These are phyloP conservation scores for Trogon melanurus DNA, from an alignment of 2,113 vertebrate species.

Conservation along the genomic window DNA sequence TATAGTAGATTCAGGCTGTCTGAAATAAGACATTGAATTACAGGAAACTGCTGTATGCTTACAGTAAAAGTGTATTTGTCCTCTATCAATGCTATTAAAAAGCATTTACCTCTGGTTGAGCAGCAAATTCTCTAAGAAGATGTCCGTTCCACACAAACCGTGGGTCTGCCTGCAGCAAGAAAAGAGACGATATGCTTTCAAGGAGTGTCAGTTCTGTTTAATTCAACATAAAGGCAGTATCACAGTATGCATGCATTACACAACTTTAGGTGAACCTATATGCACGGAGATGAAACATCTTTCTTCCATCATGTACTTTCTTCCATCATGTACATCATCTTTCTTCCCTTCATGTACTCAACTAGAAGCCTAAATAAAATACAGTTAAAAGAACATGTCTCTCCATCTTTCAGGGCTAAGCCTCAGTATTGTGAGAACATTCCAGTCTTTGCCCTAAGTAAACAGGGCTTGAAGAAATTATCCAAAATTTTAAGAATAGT, in stretches of 20 bases:
- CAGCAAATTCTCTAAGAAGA: constrained; percentile 89
- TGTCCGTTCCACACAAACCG: constrained; percentile 97
- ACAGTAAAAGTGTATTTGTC: neutral
- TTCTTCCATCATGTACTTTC: neutral
- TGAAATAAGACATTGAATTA: neutral
- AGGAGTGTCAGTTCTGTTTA: neutral
- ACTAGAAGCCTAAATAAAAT: neutral
- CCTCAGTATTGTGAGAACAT: neutral
- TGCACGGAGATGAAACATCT: neutral
- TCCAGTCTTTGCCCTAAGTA: neutral
- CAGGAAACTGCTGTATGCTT: neutral
- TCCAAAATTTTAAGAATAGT: neutral
- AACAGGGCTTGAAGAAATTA: neutral
- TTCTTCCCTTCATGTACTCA: neutral
- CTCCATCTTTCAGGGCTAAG: neutral
- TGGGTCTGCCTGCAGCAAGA: constrained; percentile 87
- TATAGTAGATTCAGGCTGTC: neutral
- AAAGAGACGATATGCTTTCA: neutral
- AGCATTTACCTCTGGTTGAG: constrained; percentile 90
- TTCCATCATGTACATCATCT: neutral
- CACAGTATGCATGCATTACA: neutral
- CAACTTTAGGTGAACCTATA: neutral
- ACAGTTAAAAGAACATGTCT: neutral
- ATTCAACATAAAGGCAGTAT: neutral
- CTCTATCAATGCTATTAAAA: neutral